Evolutionary conservation across 2,797 vertebrate genomes (phyloP), one percentile per base, ranked within the genome.

Genomic region (Bryconaethiops microstoma): DNA sequence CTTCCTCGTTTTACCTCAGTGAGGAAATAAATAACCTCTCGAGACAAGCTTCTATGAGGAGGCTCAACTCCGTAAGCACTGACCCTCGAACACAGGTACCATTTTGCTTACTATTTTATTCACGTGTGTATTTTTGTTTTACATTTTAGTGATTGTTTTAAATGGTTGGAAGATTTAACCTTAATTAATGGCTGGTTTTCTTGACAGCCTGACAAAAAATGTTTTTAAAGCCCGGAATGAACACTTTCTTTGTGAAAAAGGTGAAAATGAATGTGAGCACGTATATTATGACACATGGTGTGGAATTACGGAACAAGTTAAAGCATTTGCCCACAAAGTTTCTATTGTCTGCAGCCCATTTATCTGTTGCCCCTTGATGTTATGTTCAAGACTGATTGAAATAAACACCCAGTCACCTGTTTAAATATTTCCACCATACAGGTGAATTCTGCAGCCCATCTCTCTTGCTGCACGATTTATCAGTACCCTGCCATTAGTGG

Each of bases 1-100:
- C 50, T 35, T n/a, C 25, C 72, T 59, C 72, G 48, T 64, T 65
- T 42, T 57, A 19, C 4, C n/a, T 21, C 85, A 96, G 95, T 68
- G 92, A 93, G 7, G 93, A 95, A 88, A 91, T 95, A 21, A 87
- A 87, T 79, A 92, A 79, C 40, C 85, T 96, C 17, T 95, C 94
- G 10, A 92, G 95, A 83, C 92, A 95, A 76, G 74, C 86, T 1
- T 96, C 95, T 12, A 84, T 93, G 78, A 92, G 94, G 74, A 92
- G 94, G 87, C 80, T 95, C 14, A 93, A 94, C 92, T 95, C 94
- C 6, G 68, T 91, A 13, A 92, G 90, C 88, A 88, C 90, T n/a
- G 94, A 95, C 75, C 90, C 89, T 63, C 88, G 92, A 86, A 73
- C 68, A 10, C 92, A 87, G 93, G 94, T 95, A 91, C 17, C 1